These are phyloP conservation scores for Propithecus perrieri DNA, from an alignment of 2,797 vertebrate genomes.

Conservation along the genomic window DNA sequence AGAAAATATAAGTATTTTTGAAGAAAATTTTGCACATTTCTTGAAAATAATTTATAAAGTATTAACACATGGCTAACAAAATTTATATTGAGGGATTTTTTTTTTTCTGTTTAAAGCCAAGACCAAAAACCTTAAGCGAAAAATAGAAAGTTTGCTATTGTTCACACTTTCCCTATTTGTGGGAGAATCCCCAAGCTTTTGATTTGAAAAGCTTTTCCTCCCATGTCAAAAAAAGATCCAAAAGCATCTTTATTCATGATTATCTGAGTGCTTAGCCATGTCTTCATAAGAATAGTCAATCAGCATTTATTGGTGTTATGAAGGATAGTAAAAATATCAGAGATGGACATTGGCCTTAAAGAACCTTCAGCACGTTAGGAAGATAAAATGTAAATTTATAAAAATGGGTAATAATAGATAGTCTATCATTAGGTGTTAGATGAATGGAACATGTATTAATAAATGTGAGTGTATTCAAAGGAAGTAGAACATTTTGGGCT, in stretches of 20 bases:
- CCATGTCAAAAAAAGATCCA: not conserved
- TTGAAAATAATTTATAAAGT: conserved; percentile 10
- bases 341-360: not conserved
- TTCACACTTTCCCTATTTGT: conserved; percentile 22
- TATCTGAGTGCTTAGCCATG: not conserved
- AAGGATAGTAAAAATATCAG: conserved; percentile 17
- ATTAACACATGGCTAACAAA: not conserved
- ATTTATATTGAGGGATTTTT: not conserved
- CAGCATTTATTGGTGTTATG: not conserved
- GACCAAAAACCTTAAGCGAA: not conserved
- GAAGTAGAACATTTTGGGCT: conserved; percentile 15
- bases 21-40: conserved; percentile 1
- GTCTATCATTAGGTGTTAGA: not conserved
- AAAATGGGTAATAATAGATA: not conserved
- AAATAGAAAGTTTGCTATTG: conserved; percentile 12
- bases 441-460: not conserved
- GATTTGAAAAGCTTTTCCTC: conserved; percentile 19
- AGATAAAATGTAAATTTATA: not conserved
- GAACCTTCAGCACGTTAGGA: not conserved
- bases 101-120: conserved; percentile 3
- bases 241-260: conserved; percentile 30
- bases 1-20: not conserved
- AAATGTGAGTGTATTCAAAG: conserved; percentile 6
- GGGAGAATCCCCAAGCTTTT: not conserved
- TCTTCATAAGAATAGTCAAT: not conserved